Evolutionary conservation across 2,797 vertebrate genomes (phyloP).

Genomic region (Meda fulgida): DNA sequence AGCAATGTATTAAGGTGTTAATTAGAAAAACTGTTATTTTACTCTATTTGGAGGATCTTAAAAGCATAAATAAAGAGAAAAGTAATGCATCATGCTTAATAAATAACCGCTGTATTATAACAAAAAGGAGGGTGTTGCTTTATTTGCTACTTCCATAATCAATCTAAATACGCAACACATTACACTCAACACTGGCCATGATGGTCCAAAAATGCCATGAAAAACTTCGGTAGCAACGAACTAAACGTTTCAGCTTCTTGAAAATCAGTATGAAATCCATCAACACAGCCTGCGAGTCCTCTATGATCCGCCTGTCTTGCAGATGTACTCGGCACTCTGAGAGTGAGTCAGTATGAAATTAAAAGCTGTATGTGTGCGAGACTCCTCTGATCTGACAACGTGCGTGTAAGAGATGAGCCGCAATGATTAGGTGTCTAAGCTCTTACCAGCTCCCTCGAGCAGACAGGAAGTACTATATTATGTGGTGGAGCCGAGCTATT

Average conservation of each 20-base stretch:
- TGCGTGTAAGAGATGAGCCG: conserved; percentile 33
- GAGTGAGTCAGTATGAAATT: conserved; percentile 40
- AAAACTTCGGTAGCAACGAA: background rate
- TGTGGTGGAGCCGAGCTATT: conserved; percentile 37
- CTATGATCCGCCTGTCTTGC: background rate
- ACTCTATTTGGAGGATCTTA: background rate
- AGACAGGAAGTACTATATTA: conserved; percentile 55
- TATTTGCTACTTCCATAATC: background rate
- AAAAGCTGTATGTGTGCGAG: conserved; percentile 33
- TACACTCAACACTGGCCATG: background rate
- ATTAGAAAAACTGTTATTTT: background rate
- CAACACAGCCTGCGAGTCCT: conserved; percentile 1
- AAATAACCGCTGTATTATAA: background rate
- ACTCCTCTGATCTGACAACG: conserved; percentile 33
- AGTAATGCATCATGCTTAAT: background rate
- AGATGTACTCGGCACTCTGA: background rate
- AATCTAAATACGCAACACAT: background rate
- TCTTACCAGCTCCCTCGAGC: conserved; percentile 38
- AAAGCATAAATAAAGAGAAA: background rate
- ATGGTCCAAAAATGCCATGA: background rate
- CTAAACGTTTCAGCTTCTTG: background rate
- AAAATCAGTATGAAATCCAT: conserved; percentile 21
- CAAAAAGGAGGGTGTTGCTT: background rate
- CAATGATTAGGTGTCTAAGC: conserved; percentile 57
- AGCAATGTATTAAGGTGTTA: background rate